Percentiles rank a stretch among this genome's conserved stretches.
Conservation (phyloP, 35 echinoderm and acorn worm species). For the Anneissia japonica region DNA sequence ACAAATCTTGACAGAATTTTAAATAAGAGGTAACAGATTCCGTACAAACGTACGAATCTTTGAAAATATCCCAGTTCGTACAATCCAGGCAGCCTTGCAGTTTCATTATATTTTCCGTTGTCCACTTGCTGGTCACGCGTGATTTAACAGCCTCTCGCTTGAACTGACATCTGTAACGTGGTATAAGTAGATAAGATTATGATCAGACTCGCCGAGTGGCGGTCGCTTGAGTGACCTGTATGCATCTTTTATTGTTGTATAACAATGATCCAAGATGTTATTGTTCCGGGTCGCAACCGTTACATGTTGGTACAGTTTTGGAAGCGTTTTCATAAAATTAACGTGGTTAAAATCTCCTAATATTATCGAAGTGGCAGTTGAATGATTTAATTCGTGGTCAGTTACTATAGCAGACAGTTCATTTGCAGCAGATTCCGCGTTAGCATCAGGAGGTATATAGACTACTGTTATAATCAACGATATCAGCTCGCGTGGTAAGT, state of each 20-base stretch:
- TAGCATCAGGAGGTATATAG: slow-evolving; percentile 20
- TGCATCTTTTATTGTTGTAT: neutral
- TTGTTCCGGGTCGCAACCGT: neutral
- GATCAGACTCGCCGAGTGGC: slow-evolving; percentile 13
- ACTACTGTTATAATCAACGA: slow-evolving; percentile 2
- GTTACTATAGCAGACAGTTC: neutral
- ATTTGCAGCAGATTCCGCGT: slow-evolving; percentile 7
- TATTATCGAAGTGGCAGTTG: neutral
- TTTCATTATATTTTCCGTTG: neutral
- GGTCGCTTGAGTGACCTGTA: slow-evolving; percentile 16
- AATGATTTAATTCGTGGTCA: neutral
- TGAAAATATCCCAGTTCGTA: neutral
- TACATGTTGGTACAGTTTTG: slow-evolving; percentile 14
- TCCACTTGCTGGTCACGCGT: neutral
- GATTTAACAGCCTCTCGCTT: slow-evolving; percentile 1
- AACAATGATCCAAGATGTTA: slow-evolving; percentile 10
- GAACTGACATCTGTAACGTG: slow-evolving; percentile 15
- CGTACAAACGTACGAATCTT: neutral
- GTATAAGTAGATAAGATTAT: slow-evolving; percentile 27
- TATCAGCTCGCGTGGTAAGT: slow-evolving; percentile 8
- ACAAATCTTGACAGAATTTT: slow-evolving; percentile 5
- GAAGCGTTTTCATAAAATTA: slow-evolving; percentile 12
- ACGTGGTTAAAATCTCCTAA: slow-evolving; percentile 27
- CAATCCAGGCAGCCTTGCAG: slow-evolving; percentile 1
- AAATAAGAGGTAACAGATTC: slow-evolving; percentile 12